These are phyloP conservation scores for Torymus auratus DNA, from an alignment of 2,888 invertebrate genomes.

Conservation along the genomic window DNA sequence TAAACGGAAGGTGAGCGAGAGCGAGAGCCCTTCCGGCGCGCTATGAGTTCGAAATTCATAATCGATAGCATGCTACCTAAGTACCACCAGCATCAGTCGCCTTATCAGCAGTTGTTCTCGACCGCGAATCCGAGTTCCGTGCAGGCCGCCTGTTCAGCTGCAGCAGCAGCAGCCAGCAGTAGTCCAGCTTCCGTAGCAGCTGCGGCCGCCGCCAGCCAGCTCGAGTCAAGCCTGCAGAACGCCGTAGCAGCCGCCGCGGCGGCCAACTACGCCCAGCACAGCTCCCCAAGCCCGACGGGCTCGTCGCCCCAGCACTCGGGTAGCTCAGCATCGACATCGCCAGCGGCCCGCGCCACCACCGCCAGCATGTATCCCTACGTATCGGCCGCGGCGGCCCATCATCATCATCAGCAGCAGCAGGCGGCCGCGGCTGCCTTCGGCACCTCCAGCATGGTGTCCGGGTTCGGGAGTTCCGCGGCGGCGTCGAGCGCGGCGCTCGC, in stretches of 20 bases:
- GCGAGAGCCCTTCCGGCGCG: conserved; percentile 59
- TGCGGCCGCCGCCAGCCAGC: conserved; percentile 82
- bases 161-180: conserved; percentile 71
- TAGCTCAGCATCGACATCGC: conserved; percentile 82
- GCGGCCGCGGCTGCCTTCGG: conserved; percentile 82
- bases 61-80: conserved; percentile 98
- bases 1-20: conserved; percentile 49
- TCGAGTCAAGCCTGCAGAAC: conserved; percentile 82
- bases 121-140: conserved; percentile 80
- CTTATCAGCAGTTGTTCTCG: conserved; percentile 82
- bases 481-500: conserved; percentile 79
- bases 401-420: conserved; percentile 85
- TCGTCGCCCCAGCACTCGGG: conserved; percentile 85
- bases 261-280: conserved; percentile 85
- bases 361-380: conserved; percentile 94
- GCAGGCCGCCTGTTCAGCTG: conserved; percentile 65
- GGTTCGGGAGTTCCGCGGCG: conserved; percentile 79
- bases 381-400: conserved; percentile 83
- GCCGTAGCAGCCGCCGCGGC: conserved; percentile 79
- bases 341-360: conserved; percentile 81
- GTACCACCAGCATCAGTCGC: conserved; percentile 90
- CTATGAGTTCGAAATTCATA: conserved; percentile 97
- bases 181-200: conserved; percentile 46
- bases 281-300: conserved; percentile 81
- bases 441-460: conserved; percentile 82